Percentiles rank a stretch among this genome's conserved stretches.
phyloP scores from a whole-genome alignment of 2,888 invertebrate species.

The Vannuccia rotundouncinata region DNA sequence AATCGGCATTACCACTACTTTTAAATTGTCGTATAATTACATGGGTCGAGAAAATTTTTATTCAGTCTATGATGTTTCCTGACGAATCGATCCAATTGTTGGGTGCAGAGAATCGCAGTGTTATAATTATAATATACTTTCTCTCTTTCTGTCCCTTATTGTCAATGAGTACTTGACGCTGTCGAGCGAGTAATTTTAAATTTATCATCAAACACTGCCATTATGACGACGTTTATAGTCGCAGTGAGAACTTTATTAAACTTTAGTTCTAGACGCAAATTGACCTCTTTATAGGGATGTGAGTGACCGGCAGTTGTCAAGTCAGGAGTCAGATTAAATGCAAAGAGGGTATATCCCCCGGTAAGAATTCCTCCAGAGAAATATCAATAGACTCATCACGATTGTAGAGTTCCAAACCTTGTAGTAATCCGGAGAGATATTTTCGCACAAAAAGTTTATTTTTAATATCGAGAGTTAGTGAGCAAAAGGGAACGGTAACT shows the following conservation, averaged over 20 bases:
- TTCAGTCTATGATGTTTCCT: too few relatives aligned
- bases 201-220: not conserved
- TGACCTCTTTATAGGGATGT: not conserved
- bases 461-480: not conserved
- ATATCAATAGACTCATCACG: not conserved
- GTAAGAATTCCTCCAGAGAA: not conserved
- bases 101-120: too few relatives aligned
- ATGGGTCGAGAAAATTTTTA: too few relatives aligned
- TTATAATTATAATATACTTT: too few relatives aligned
- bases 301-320: not conserved
- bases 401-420: not conserved
- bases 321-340: not conserved
- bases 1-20: too few relatives aligned
- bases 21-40: too few relatives aligned
- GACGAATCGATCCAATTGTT: too few relatives aligned
- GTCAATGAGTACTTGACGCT: not conserved
- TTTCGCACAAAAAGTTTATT: not conserved
- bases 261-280: not conserved
- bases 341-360: not conserved
- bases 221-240: not conserved
- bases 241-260: not conserved
- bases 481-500: not conserved
- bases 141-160: too few relatives aligned
- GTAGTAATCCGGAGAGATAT: not conserved
- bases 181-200: not conserved